A percentile compares a stretch with the other conserved stretches of the same genome.
Conservation (phyloP, 2,888 invertebrate species). For the Volucella bombylans region DNA sequence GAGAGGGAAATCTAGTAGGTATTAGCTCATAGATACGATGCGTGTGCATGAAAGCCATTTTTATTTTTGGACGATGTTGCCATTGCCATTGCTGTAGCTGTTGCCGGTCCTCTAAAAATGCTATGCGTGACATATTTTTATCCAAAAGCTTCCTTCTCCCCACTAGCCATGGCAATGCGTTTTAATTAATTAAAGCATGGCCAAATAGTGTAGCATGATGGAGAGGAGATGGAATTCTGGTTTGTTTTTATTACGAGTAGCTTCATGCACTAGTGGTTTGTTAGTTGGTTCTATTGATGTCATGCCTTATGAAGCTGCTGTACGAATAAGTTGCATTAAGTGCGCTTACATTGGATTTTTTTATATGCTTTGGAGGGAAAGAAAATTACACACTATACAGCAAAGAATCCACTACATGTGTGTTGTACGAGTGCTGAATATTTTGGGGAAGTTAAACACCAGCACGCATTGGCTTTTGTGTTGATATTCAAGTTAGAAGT, state of each 20-base stretch:
- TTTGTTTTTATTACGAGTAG: conserved; percentile 44
- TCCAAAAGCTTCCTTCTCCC: conserved; percentile 44
- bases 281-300: conserved; percentile 31
- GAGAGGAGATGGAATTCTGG: conserved; percentile 31
- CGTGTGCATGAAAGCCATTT: conserved; percentile 29
- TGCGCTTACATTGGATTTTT: conserved; percentile 49
- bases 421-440: conserved; percentile 14
- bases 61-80: conserved; percentile 45
- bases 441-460: conserved; percentile 41
- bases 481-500: conserved; percentile 48
- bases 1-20: conserved; percentile 44
- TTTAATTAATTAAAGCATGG: conserved; percentile 70
- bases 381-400: conserved; percentile 25
- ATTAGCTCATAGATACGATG: conserved; percentile 32
- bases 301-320: conserved; percentile 30
- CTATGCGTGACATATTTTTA: conserved; percentile 71
- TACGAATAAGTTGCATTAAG: conserved; percentile 51
- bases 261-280: conserved; percentile 62
- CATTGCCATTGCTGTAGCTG: conserved; percentile 12
- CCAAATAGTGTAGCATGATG: conserved; percentile 57
- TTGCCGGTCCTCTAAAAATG: conserved; percentile 55
- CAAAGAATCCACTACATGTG: conserved; percentile 4
- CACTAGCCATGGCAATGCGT: conserved; percentile 63
- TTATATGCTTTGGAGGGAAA: conserved; percentile 18
- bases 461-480: conserved; percentile 32